Percentiles rank a stretch among this genome's conserved stretches.
phyloP scores from a whole-genome alignment of 2,797 vertebrate species.

The Myotis vivesi region DNA sequence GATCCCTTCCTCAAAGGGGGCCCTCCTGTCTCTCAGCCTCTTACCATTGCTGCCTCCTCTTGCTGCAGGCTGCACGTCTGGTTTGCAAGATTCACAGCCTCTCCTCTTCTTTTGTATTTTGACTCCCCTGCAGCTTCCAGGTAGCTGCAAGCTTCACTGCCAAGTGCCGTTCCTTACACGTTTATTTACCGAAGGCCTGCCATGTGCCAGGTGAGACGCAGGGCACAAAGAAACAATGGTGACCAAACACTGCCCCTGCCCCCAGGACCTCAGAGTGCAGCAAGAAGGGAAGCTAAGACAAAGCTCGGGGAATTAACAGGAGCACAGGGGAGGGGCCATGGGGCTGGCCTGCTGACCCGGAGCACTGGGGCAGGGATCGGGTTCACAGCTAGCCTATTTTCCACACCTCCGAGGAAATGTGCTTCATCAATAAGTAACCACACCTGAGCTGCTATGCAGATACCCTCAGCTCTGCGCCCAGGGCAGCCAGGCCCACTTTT shows the following conservation, averaged over 20 bases:
- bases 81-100: background rate
- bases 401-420: slow-evolving; percentile 46
- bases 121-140: background rate
- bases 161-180: background rate
- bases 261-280: background rate
- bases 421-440: slow-evolving; percentile 65
- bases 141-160: background rate
- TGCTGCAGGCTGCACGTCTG: background rate
- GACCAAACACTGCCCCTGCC: background rate
- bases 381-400: slow-evolving; percentile 50
- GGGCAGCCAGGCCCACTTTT: background rate
- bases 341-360: background rate
- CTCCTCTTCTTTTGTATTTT: background rate
- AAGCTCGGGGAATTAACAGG: background rate
- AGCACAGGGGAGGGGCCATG: background rate
- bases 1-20: slow-evolving; percentile 4
- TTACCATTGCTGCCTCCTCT: background rate
- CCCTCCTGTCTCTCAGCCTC: background rate
- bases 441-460: slow-evolving; percentile 20
- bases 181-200: background rate
- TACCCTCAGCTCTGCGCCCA: background rate
- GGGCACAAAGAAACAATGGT: background rate
- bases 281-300: background rate
- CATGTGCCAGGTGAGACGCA: background rate
- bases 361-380: background rate